Percentiles rank a stretch among this genome's conserved stretches.
Evolutionary conservation across 2,113 vertebrate species (phyloP).

Genomic region (Psettodes erumei): DNA sequence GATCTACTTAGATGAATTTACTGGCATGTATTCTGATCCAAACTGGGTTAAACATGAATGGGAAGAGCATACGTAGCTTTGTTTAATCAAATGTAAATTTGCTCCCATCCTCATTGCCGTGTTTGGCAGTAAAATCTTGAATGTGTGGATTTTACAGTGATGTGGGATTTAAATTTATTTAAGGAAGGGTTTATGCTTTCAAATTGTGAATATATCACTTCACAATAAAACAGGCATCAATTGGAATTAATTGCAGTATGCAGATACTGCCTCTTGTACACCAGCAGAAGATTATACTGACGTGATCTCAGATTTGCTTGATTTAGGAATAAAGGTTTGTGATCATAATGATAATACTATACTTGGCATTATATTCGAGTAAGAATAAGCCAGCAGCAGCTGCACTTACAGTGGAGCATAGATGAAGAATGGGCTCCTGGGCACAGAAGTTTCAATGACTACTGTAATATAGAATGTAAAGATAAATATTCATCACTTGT

Average conservation of each 20-base stretch:
- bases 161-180: slow-evolving; percentile 21
- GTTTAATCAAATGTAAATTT: slow-evolving; percentile 14
- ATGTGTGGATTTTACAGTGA: slow-evolving; percentile 1
- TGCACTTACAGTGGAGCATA: slow-evolving; percentile 10
- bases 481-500: not conserved
- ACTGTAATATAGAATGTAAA: not conserved
- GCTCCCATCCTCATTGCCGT: not conserved
- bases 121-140: slow-evolving; percentile 9
- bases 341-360: slow-evolving; percentile 3
- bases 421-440: slow-evolving; percentile 27
- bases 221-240: slow-evolving; percentile 18
- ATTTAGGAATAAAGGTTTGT: slow-evolving; percentile 34
- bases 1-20: not conserved
- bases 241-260: slow-evolving; percentile 33
- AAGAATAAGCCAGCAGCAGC: not conserved
- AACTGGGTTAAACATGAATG: slow-evolving; percentile 16
- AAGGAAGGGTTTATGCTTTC: slow-evolving; percentile 4
- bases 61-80: slow-evolving; percentile 4
- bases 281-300: slow-evolving; percentile 22
- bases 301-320: slow-evolving; percentile 12
- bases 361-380: slow-evolving; percentile 5
- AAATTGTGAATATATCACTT: not conserved
- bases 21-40: slow-evolving; percentile 3
- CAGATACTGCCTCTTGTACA: not conserved
- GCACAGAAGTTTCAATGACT: slow-evolving; percentile 37